Percentiles rank a stretch among this genome's conserved stretches.
Conservation (phyloP, 1,140 invertebrate genomes). For the Drosophila nigromelanica region DNA sequence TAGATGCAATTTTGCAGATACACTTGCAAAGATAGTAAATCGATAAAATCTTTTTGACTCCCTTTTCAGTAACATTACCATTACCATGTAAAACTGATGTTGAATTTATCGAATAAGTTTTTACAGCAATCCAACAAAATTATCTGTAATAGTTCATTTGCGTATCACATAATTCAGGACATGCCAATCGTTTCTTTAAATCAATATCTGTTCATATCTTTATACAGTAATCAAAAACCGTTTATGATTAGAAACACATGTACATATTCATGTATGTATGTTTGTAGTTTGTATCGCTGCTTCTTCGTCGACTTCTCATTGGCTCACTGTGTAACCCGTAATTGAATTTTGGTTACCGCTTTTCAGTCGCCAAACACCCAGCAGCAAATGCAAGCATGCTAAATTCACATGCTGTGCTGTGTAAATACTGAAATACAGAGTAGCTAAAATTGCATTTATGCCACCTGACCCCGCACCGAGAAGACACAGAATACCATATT, state of each 20-base stretch:
- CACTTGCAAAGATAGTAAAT: too few relatives aligned
- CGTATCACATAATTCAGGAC: slow-evolving; percentile 2
- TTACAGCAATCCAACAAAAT: too few relatives aligned
- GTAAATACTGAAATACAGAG: slow-evolving; percentile 4
- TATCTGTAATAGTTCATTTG: slow-evolving; percentile 2
- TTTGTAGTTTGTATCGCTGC: neutral
- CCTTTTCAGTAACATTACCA: too few relatives aligned
- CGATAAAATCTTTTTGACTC: too few relatives aligned
- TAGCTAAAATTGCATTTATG: slow-evolving; percentile 6
- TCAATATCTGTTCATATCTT: slow-evolving; percentile 8
- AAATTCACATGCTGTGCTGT: neutral
- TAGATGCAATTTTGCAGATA: too few relatives aligned
- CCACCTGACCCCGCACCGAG: neutral
- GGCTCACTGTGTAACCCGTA: neutral
- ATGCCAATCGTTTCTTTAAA: neutral
- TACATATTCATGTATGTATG: neutral
- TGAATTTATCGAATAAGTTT: too few relatives aligned
- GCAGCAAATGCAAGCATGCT: neutral
- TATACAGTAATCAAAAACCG: neutral
- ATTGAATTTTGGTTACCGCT: neutral
- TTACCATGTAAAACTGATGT: too few relatives aligned
- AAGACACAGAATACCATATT: neutral
- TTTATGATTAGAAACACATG: slow-evolving; percentile 1
- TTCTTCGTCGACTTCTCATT: too few relatives aligned
- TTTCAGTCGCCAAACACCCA: neutral